Conservation (phyloP, 2,888 invertebrate species). For the Drosophila nigricruria region DNA sequence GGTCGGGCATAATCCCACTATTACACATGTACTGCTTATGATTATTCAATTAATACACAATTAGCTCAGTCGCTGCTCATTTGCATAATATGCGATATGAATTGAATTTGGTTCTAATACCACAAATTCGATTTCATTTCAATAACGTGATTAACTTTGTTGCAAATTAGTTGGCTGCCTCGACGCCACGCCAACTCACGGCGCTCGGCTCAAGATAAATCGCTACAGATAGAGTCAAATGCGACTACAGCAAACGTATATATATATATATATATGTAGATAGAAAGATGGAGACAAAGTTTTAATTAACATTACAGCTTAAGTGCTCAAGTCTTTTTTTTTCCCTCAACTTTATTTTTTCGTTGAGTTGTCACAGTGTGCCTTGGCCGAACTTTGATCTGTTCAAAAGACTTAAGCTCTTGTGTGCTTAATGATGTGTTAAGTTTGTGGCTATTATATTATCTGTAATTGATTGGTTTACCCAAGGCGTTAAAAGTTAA, state of each 20-base stretch:
- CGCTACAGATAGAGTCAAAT: constrained; percentile 24
- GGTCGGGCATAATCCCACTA: constrained; percentile 47
- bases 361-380: constrained; percentile 32
- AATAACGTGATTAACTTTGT: constrained; percentile 67
- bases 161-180: constrained; percentile 64
- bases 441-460: constrained; percentile 23
- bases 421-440: constrained; percentile 29
- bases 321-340: constrained; percentile 20
- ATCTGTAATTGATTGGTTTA: constrained; percentile 21
- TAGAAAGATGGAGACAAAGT: constrained; percentile 43
- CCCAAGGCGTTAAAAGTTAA: background rate
- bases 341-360: background rate
- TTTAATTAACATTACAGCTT: constrained; percentile 73
- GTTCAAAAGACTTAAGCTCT: constrained; percentile 1
- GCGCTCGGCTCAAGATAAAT: constrained; percentile 33
- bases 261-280: background rate
- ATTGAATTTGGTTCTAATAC: constrained; percentile 50
- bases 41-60: constrained; percentile 73
- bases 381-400: constrained; percentile 24
- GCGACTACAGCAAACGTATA: background rate
- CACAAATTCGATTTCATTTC: constrained; percentile 53
- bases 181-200: constrained; percentile 24
- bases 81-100: constrained; percentile 71
- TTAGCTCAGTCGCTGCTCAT: constrained; percentile 63
- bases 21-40: constrained; percentile 53